Conservation (phyloP, 2,888 invertebrate species). For the Caradrina clavipalpis region DNA sequence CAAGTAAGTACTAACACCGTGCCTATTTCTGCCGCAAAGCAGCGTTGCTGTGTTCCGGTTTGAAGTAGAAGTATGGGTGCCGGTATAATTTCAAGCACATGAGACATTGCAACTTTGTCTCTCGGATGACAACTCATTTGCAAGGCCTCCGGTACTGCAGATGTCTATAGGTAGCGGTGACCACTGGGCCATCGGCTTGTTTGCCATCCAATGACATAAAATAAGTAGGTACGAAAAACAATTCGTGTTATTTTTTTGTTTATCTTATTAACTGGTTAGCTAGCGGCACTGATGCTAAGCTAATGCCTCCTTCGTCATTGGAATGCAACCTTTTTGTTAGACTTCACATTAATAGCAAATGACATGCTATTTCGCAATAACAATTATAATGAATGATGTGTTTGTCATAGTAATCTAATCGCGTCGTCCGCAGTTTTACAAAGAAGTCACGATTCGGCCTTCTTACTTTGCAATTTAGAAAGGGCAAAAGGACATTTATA, state of each 20-base stretch:
- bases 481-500: conserved; percentile 8
- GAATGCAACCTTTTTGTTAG: conserved; percentile 44
- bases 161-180: too few relatives aligned
- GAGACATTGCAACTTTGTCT: too few relatives aligned
- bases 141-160: too few relatives aligned
- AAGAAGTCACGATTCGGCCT: conserved; percentile 27
- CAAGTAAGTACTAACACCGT: too few relatives aligned
- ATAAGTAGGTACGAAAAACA: too few relatives aligned
- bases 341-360: conserved; percentile 38
- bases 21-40: too few relatives aligned
- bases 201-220: too few relatives aligned
- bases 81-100: too few relatives aligned
- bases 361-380: conserved; percentile 49
- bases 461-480: conserved; percentile 22
- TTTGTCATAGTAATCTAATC: conserved; percentile 34
- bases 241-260: conserved; percentile 27
- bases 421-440: conserved; percentile 19
- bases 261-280: neutral
- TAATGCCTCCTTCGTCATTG: conserved; percentile 44
- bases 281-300: conserved; percentile 25
- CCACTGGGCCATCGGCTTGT: too few relatives aligned
- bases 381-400: conserved; percentile 51
- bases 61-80: too few relatives aligned
- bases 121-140: too few relatives aligned
- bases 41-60: too few relatives aligned